Evolutionary conservation across 2,888 invertebrate species (phyloP), one percentile per base, ranked within the genome.

Genomic region (Pollenia amentaria): DNA sequence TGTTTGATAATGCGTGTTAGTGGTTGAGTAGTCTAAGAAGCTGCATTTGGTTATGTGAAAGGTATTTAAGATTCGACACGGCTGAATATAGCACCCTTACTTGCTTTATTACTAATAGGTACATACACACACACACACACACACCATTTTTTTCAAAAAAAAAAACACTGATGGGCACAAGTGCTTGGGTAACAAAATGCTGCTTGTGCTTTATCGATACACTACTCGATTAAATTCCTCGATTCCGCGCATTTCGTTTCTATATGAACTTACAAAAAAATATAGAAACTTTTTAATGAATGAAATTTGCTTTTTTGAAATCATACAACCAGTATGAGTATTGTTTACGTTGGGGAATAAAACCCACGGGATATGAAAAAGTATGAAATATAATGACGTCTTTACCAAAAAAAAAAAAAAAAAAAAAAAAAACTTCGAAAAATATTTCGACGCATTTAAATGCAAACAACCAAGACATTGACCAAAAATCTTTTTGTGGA

Each of bases 221-320:
- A 29, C 29, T 29, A 6, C 6, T 29, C 29, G 29, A 29, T 29
- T 29, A 29, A 29, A 6, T 29, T 29, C n/a, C n/a, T 29, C 29
- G 29, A 29, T 29, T 29, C 29, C 29, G 29, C 29, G 3, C 29
- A 6, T 29, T 29, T 29, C 6, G 29, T 29, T 29, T 29, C 29
- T 29, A 29, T 29, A 29, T 29, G 29, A 29, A 29, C 29, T 29
- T 29, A 29, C 29, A 6, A 29, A 29, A 29, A 29, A 29, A 6
- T 10, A 8, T 14, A 40, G 38, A 16, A 4, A 40, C 6, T n/a
- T 64, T 51, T 69, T 48, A 12, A 64, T 79, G 79, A 79, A 79
- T 79, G 79, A 79, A 70, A n/a, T 70, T 70, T 53, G 3, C 2
- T 42, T 53, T 16, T 42, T 62, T 51, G 18, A 14, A 75, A 14